Base-by-base conservation (phyloP, 2,888 invertebrate genomes). In the Nomada hirtipes region DNA sequence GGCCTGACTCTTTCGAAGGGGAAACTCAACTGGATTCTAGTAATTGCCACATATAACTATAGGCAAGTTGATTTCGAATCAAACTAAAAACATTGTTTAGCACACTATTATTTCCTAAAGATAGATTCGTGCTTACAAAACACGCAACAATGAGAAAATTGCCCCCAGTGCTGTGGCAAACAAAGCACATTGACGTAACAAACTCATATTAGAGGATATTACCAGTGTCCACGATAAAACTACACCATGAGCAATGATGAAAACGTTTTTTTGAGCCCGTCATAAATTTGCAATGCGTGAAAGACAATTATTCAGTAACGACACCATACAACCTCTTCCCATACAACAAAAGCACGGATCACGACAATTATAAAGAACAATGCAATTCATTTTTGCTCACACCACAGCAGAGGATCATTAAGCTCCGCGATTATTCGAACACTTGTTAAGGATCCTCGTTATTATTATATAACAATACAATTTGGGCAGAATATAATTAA, bases 101-200 rank as follows among this genome's bases (percentile, higher is more conserved):
- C 36, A 52, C n/a, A 7, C 9, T 26, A 57, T 57, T 55, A 57
- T 7, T 26, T 7, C 26, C 15, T 36, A n/a, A 61, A 26, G 20
- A 57, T 18, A 29, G 2, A n/a, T 29, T 20, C n/a, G 4, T 13
- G 13, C 20, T 13, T 42, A 60, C 36, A 36, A n/a, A 60, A 9
- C n/a, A 60, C 10, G 29, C n/a, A 60, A 23, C 55, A 55, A n/a
- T 36, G 36, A 60, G 36, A 36, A 36, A 60, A 60, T 60, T 29
- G n/a, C n/a, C 29, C 36, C 2, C n/a, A 15, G 26, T n/a, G 42
- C 29, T 20, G 23, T 36, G 50, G 9, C 11, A 71, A 63, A 53
- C 23, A 55, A 44, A 42, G 26, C 26, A 15, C n/a, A 10, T 72
- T 44, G 53, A 72, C 29, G 36, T 65, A 74, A 74, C 74, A 26